Base-by-base conservation (phyloP, 2,113 vertebrate species). In the Notothenia coriiceps region DNA sequence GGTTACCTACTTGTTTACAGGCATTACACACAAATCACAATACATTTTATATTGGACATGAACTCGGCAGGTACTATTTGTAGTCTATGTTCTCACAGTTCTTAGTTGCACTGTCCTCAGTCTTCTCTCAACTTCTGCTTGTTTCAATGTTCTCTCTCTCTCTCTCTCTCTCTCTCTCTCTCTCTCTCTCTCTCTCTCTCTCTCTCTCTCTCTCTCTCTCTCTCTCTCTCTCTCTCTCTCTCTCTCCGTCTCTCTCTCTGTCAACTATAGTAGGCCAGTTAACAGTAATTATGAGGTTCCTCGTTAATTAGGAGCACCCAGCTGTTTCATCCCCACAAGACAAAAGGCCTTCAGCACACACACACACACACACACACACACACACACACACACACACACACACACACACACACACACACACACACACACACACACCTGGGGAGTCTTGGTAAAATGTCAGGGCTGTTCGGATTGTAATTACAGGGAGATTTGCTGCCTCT, bases 281-380 rank as follows among this genome's bases (percentile, higher is more conserved):
- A 93, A 88, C 89, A 84, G 91, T 94, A 92, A 93, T 92, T 93
- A 94, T 80, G 83, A 91, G 88, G 87, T 90, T 92, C 84, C 89
- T 79, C 46, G 64, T 93, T 94, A 94, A 94, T 94, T 93, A 93
- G 85, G 87, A 88, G 88, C 91, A 92, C 89, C 91, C 93, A 94
- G 91, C 91, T 94, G 93, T 93, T 93, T 91, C 89, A 91, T 82
- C 71, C 87, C 89, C 90, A 88, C 69, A 91, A 91, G 91, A 92
- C 89, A 93, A 90, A 91, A 88, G 91, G 84, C 88, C 74, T 79
- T 83, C 65, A 84, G 80, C 87, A 49, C 74, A 66, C 67, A 67
- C 56, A 44, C 70, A 66, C 49, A 57, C 56, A 70, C 60, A 71
- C 82, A 54, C 77, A 33, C 40, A 63, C 57, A 70, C 84, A 73